phyloP scores from a whole-genome alignment of 2,113 vertebrate species.

The Pao palembangensis region DNA sequence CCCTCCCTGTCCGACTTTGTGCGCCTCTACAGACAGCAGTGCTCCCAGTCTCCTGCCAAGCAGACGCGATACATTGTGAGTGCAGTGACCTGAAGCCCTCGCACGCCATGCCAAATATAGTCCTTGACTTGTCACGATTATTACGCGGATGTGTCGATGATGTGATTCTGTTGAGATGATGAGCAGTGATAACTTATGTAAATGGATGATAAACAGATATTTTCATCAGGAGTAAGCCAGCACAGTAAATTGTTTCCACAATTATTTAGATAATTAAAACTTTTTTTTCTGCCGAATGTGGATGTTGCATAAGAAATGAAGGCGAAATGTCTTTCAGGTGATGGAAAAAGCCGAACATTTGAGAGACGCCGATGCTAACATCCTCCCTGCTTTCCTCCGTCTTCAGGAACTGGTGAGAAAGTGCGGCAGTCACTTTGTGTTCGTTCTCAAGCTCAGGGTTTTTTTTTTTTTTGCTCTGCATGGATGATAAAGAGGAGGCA shows the following conservation, averaged over 20 bases:
- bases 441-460: constrained; percentile 9
- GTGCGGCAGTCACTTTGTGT: constrained; percentile 7
- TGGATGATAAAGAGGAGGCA: constrained; percentile 18
- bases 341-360: constrained; percentile 91
- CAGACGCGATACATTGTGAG: constrained; percentile 92
- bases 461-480: constrained; percentile 22
- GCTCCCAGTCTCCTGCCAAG: constrained; percentile 60
- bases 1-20: constrained; percentile 88
- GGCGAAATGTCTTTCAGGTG: constrained; percentile 73
- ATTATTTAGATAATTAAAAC: neutral
- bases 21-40: constrained; percentile 81
- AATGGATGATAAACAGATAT: constrained; percentile 18
- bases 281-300: neutral
- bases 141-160: constrained; percentile 2
- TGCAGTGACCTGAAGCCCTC: constrained; percentile 38
- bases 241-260: neutral
- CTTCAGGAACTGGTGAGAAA: constrained; percentile 90
- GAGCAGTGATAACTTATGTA: constrained; percentile 27
- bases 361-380: constrained; percentile 86
- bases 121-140: constrained; percentile 7
- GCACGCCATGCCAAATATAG: constrained; percentile 6
- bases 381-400: constrained; percentile 90
- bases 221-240: neutral
- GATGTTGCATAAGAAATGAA: neutral
- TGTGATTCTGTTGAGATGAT: constrained; percentile 20